phyloP scores from a whole-genome alignment of 2,113 vertebrate species.

The Psilopogon haemacephalus region DNA sequence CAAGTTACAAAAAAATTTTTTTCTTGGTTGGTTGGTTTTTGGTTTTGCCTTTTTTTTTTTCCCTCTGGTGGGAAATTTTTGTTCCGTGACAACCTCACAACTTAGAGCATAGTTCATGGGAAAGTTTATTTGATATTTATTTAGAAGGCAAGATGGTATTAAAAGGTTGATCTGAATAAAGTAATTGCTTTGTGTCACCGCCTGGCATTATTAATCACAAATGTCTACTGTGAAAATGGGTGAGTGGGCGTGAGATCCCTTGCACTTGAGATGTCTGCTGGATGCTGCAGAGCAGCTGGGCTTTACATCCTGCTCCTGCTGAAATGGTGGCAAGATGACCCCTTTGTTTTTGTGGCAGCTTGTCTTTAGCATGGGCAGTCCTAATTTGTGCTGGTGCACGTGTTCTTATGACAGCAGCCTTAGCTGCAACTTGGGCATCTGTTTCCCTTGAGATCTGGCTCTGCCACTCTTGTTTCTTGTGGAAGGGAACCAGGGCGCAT shows the following conservation, averaged over 20 bases:
- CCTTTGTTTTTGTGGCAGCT: not conserved
- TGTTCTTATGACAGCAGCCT: not conserved
- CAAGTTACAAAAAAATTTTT: not conserved
- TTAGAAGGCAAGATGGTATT: constrained; percentile 5
- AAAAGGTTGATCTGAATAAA: constrained; percentile 52
- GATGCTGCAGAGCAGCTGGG: not conserved
- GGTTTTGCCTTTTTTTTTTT: not conserved
- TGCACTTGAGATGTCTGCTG: not conserved
- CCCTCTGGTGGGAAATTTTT: not conserved
- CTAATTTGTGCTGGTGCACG: fast-evolving
- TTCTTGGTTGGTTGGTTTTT: not conserved
- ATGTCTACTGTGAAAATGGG: not conserved
- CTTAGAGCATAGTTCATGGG: not conserved
- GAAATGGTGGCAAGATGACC: not conserved
- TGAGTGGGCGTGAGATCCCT: not conserved
- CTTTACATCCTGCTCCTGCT: not conserved
- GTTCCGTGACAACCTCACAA: not conserved
- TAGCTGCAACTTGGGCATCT: not conserved
- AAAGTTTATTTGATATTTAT: constrained; percentile 46
- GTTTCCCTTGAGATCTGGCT: not conserved
- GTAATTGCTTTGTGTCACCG: not conserved
- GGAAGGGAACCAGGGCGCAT: not conserved
- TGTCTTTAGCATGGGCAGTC: not conserved
- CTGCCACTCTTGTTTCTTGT: not conserved
- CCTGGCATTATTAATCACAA: not conserved